Base-by-base conservation (phyloP, 1,140 invertebrate species). In the Sycophila sp. region DNA sequence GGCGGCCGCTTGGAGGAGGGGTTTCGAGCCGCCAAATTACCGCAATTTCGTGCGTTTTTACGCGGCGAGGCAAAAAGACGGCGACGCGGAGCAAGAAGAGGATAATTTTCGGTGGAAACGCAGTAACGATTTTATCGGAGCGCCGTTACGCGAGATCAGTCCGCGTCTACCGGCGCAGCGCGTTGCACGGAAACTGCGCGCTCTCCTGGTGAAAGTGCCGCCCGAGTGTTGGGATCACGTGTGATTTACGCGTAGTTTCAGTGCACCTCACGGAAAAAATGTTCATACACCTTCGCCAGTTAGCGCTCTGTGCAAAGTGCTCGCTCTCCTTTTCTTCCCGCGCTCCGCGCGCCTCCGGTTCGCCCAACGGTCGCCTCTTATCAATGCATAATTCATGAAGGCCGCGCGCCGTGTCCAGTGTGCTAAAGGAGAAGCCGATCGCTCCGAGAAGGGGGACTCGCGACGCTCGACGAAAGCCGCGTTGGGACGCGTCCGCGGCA, bases 91-190 rank as follows among this genome's bases (percentile, higher is more conserved):
- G 8, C 6, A 34, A 58, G 77, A 79, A 78, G 81, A 81, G 77
- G 81, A 83, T 84, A 81, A 84, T 83, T 84, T 84, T 84, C 83
- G 82, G 82, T 84, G 79, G 81, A 84, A 84, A 84, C 81, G 81
- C 81, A 84, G 83, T 80, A 84, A 84, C n/a, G n/a, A n/a, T n/a
- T 84, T 84, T 84, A 83, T 83, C 83, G 81, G 81, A 77, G 72
- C 79, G 81, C 82, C 82, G 81, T 83, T 83, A 83, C 82, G 78
- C 79, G 81, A 81, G 81, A 83, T 84, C 82, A 84, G 82, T 84
- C 81, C 79, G 79, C 79, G 81, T 76, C 80, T 84, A 83, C 81
- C 82, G 78, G 74, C 75, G 79, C 80, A 78, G 75, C 81, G 82
- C 78, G 81, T 84, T 84, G 82, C 82, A 84, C 81, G 17, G 19